phyloP scores from a whole-genome alignment of 2,888 invertebrate genomes.

The Xanthostigma xanthostigma region DNA sequence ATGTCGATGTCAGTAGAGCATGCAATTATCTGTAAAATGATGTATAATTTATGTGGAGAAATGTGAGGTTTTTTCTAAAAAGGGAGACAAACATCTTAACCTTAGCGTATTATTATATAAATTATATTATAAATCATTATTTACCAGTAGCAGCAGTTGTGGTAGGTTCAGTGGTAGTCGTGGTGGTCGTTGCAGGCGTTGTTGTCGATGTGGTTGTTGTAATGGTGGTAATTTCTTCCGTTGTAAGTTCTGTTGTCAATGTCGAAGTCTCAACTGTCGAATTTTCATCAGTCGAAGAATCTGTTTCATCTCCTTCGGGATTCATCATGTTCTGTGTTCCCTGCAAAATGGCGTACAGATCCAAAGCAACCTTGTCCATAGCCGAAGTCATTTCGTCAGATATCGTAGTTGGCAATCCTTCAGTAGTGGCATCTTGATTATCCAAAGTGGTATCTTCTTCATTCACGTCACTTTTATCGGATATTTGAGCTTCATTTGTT shows the following conservation, averaged over 20 bases:
- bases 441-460: not conserved
- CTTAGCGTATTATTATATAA: no score
- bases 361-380: conserved; percentile 71
- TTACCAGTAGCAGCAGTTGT: conserved; percentile 28
- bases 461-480: not conserved
- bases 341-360: conserved; percentile 64
- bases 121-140: not conserved
- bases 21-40: no score
- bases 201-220: conserved; percentile 42
- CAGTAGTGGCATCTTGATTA: conserved; percentile 5
- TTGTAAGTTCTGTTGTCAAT: conserved; percentile 32
- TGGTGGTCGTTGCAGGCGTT: conserved; percentile 35
- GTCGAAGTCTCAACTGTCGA: not conserved
- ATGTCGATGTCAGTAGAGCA: no score
- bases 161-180: conserved; percentile 32
- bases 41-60: no score
- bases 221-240: conserved; percentile 34
- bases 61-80: no score
- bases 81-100: no score
- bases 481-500: conserved; percentile 30
- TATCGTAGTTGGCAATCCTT: conserved; percentile 16
- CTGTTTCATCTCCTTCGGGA: conserved; percentile 28
- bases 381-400: conserved; percentile 39
- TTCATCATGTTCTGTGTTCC: conserved; percentile 35
- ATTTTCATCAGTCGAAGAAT: conserved; percentile 19